Base-by-base conservation (phyloP, 23 tunicate genomes). In the Halocynthia roretzi region DNA sequence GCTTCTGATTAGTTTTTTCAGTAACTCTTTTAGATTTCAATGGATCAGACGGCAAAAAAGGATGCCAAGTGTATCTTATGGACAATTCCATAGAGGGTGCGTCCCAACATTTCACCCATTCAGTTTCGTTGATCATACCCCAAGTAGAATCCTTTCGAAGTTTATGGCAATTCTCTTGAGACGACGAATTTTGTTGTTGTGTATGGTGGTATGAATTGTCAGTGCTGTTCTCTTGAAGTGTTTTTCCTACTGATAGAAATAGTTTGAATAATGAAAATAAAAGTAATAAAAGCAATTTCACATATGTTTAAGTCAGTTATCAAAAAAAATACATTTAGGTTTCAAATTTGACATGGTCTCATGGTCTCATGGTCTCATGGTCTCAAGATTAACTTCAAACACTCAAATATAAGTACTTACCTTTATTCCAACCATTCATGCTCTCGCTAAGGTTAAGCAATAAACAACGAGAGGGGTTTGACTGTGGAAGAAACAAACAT, bases 21-120 rank as follows among this genome's bases (percentile, higher is more conserved):
- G 44, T 31, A 31, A 31, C 44, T 31, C 4, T 31, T 31, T 31
- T 31, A 31, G 44, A 31, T 31, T 31, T 31, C 44, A 31, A 31
- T 31, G 44, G 44, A 31, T 31, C 44, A 8, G 18, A 2, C 0
- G 53, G 56, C 52, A 57, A 15, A 7, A 78, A 69, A 12, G 87
- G 88, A 61, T 92, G 98, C 92, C 92, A 92, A 5, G 79, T 86
- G 82, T 92, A 92, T 7, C 80, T 67, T 8, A 92, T 53, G 49
- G 21, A 60, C 8, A 92, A 72, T 18, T 82, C 53, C 49, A 92
- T 11, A 49, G 68, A 58, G 7, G 98, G 87, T 5, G 85, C 86
- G 10, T 92, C 87, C 87, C 87, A 87, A 18, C 91, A 87, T 58
- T 79, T 70, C 67, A 92, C 98, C 98, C 98, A 92, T 12, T 86